Base-by-base conservation (phyloP, 2,888 invertebrate species). In the Watsonalla cultraria region DNA sequence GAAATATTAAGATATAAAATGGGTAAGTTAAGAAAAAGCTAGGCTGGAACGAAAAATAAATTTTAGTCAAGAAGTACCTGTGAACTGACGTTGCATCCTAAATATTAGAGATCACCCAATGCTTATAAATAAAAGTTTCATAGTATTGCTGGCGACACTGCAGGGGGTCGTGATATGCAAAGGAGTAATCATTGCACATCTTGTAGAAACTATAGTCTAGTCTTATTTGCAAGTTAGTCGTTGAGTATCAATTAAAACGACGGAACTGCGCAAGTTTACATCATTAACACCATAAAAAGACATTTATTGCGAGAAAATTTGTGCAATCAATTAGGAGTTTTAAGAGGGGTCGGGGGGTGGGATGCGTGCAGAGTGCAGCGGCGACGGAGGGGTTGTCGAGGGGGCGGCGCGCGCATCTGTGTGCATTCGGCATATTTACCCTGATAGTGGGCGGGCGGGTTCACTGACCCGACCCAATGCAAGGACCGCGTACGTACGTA, bases 351-450 rank as follows among this genome's bases (percentile, higher is more conserved):
- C 68, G 75, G 77, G 24, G 78, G 82, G 76, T 75, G 80, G 73
- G 76, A 78, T 82, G 85, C 84, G 86, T 85, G 86, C 80, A 70
- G 76, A 80, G 83, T 85, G 85, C 84, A 86, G 78, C 82, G 82
- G 72, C 78, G 79, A 65, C 74, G 80, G 68, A 70, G 74, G 73
- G 66, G 71, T 69, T 64, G 63, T 57, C 53, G 60, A 67, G 66
- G 72, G 74, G 76, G 77, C 86, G 84, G 89, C 87, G 89, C 89
- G 90, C 89, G 90, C 84, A 86, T 86, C 88, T 87, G 87, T 89
- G 90, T 89, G 90, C 90, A 90, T 89, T 90, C 89, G 90, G 90
- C 89, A 89, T 90, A 90, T 90, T 90, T 90, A 89, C 89, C 89
- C 88, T 86, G 86, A 88, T 87, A 84, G 86, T 84, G 86, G 87